These are phyloP conservation scores for Diorhabda carinulata DNA, from an alignment of 1,140 invertebrate species.

Conservation along the genomic window DNA sequence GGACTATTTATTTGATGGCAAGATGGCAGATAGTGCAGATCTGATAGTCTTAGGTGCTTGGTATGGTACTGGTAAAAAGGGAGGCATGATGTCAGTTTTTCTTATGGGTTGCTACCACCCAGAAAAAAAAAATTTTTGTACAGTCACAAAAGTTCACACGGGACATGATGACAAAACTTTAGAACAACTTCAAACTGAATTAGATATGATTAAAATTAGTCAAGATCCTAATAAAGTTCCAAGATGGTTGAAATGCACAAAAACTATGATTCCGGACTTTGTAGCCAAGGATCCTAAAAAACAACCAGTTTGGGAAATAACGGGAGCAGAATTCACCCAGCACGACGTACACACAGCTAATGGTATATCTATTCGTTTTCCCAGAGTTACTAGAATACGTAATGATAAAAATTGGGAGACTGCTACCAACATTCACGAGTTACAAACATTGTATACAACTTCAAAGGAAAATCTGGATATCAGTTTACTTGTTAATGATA, in stretches of 20 bases:
- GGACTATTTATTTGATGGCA: slow-evolving; percentile 85
- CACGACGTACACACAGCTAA: slow-evolving; percentile 83
- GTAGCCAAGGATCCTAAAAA: slow-evolving; percentile 76
- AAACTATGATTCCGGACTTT: slow-evolving; percentile 84
- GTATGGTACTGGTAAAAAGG: slow-evolving; percentile 91
- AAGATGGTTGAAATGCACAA: slow-evolving; percentile 77
- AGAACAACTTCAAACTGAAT: slow-evolving; percentile 67
- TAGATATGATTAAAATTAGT: slow-evolving; percentile 80
- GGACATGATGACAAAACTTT: slow-evolving; percentile 85
- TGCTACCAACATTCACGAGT: slow-evolving; percentile 73
- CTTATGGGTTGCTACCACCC: slow-evolving; percentile 86
- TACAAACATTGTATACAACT: slow-evolving; percentile 62
- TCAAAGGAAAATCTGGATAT: slow-evolving; percentile 67
- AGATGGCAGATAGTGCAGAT: slow-evolving; percentile 93
- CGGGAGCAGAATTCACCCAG: slow-evolving; percentile 87
- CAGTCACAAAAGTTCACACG: slow-evolving; percentile 83
- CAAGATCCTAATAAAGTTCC: slow-evolving; percentile 69
- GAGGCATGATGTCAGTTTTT: slow-evolving; percentile 89
- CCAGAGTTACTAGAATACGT: slow-evolving; percentile 77
- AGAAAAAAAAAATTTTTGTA: slow-evolving; percentile 68
- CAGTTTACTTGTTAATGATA: slow-evolving; percentile 54
- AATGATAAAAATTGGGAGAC: slow-evolving; percentile 80
- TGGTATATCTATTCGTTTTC: slow-evolving; percentile 90
- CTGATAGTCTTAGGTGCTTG: slow-evolving; percentile 89
- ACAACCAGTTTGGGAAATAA: slow-evolving; percentile 91